Conservation (phyloP, 2,888 invertebrate genomes). For the Nomada lathburiana region DNA sequence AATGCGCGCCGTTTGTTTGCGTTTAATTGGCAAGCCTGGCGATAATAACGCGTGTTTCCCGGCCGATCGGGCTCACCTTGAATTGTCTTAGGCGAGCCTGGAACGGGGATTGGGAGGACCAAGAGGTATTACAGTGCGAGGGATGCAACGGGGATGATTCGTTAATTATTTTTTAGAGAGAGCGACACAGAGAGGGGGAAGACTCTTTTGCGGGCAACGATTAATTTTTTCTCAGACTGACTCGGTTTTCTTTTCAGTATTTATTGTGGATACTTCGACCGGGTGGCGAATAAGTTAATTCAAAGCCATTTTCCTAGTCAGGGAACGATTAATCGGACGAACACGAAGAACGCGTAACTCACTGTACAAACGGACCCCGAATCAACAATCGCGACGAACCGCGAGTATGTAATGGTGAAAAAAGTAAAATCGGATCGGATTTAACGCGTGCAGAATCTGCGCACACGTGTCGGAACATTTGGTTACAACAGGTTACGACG, state of each 20-base stretch:
- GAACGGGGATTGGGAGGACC: not conserved
- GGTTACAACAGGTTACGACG: slow-evolving; percentile 62
- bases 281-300: too few species aligned
- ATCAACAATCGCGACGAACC: too few species aligned
- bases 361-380: too few species aligned
- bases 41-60: slow-evolving; percentile 65
- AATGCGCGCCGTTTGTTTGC: slow-evolving; percentile 62
- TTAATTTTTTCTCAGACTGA: not conserved
- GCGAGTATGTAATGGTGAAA: too few species aligned
- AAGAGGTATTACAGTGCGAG: not conserved
- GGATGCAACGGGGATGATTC: not conserved
- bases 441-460: not conserved
- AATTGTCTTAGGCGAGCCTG: slow-evolving; percentile 56
- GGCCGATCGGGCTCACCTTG: slow-evolving; percentile 64
- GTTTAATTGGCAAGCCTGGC: slow-evolving; percentile 69
- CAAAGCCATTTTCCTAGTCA: too few species aligned
- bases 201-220: not conserved
- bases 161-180: not conserved
- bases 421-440: too few species aligned
- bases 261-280: too few species aligned
- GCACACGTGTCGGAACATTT: slow-evolving; percentile 26
- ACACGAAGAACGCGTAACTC: too few species aligned
- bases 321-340: too few species aligned
- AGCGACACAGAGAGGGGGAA: too few species aligned
- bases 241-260: too few species aligned